phyloP scores from a whole-genome alignment of 2,888 invertebrate genomes.

The Chaitophorus viminalis region DNA sequence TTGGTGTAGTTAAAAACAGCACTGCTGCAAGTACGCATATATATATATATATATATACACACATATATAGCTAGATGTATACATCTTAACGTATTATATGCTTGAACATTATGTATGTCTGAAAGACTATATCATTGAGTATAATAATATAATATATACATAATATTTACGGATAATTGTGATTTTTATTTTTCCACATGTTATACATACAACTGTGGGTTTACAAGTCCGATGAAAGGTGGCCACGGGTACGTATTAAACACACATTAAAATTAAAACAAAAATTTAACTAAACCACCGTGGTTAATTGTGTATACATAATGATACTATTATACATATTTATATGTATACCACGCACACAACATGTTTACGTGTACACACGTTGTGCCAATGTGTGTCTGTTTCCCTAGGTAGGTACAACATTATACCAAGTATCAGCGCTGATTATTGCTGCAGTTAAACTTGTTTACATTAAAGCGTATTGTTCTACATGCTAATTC shows the following conservation, averaged over 20 bases:
- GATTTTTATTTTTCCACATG: not conserved
- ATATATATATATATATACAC: not conserved
- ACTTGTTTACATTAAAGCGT: conserved; percentile 49
- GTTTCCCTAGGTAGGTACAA: not conserved
- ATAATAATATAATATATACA: no score
- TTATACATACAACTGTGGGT: not conserved
- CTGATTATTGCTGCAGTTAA: conserved; percentile 38
- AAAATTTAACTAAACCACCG: conserved; percentile 13
- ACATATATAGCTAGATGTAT: not conserved
- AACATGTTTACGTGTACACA: not conserved
- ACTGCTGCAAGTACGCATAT: not conserved
- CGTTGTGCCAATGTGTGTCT: not conserved
- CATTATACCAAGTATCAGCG: not conserved
- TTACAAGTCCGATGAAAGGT: conserved; percentile 46
- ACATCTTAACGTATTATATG: not conserved
- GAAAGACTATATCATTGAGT: not conserved
- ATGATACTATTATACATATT: not conserved
- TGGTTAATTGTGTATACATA: conserved; percentile 13
- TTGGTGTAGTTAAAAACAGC: conserved; percentile 13
- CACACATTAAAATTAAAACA: not conserved
- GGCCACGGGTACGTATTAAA: not conserved
- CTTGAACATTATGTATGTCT: not conserved
- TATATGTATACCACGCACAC: not conserved
- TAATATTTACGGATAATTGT: not conserved
- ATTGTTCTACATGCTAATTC: conserved; percentile 52